A percentile compares a stretch with the other conserved stretches of the same genome.
phyloP scores from a whole-genome alignment of 2,113 vertebrate genomes.

The Xyrauchen texanus region DNA sequence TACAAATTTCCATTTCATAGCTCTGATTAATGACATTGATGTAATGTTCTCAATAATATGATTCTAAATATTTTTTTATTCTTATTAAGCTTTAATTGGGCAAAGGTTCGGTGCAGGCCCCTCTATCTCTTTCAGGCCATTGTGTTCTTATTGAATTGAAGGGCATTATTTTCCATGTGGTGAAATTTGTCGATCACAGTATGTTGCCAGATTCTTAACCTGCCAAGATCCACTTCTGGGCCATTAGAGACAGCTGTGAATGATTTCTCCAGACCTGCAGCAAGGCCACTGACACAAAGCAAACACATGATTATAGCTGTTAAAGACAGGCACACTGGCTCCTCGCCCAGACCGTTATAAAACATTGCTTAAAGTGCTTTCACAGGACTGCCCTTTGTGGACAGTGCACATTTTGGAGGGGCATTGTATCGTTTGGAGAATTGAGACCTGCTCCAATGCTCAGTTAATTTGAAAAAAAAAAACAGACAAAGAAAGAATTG shows the following conservation, averaged over 20 bases:
- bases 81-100: too few species aligned
- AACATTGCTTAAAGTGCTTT: constrained; percentile 49
- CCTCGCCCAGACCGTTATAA: constrained; percentile 57
- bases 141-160: constrained; percentile 10
- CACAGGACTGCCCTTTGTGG: constrained; percentile 49
- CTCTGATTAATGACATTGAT: not conserved
- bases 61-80: too few species aligned
- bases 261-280: constrained; percentile 61
- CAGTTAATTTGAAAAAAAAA: constrained; percentile 42
- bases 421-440: constrained; percentile 3
- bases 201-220: constrained; percentile 39
- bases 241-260: constrained; percentile 60
- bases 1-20: not conserved
- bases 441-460: constrained; percentile 1
- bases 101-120: too few species aligned
- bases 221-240: constrained; percentile 40
- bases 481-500: constrained; percentile 33
- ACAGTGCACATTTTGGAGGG: constrained; percentile 48
- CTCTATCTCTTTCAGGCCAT: not conserved
- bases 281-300: constrained; percentile 59
- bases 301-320: constrained; percentile 56
- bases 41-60: not conserved
- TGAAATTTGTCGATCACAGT: constrained; percentile 42
- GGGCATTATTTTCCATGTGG: constrained; percentile 28
- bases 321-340: constrained; percentile 58